A percentile compares a stretch with the other conserved stretches of the same genome.
Evolutionary conservation across 2,888 invertebrate species (phyloP).

Genomic region (Theretra japonica): DNA sequence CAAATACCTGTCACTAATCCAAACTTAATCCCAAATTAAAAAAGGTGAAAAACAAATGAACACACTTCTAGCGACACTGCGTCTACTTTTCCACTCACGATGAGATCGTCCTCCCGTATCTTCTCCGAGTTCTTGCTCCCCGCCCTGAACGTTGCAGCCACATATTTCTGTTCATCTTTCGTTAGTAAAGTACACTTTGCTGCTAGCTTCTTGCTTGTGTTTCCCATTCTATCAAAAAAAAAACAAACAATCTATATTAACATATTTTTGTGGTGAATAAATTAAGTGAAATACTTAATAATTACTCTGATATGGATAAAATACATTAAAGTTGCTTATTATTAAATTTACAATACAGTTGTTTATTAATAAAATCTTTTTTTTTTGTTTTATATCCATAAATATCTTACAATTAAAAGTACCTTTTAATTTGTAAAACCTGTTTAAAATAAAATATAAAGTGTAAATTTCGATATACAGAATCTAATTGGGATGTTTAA

Average conservation of each 20-base stretch:
- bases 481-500: no score
- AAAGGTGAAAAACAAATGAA: constrained; percentile 71
- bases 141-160: constrained; percentile 85
- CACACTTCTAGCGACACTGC: constrained; percentile 80
- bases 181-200: constrained; percentile 87
- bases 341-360: no score
- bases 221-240: constrained; percentile 77
- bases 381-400: no score
- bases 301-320: no score
- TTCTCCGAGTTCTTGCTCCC: constrained; percentile 87
- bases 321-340: no score
- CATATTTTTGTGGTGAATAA: neutral
- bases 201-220: constrained; percentile 87
- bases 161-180: constrained; percentile 86
- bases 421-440: no score
- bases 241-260: neutral
- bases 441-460: no score
- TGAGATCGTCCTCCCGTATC: constrained; percentile 87
- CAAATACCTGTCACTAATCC: constrained; percentile 6
- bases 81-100: constrained; percentile 84
- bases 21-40: constrained; percentile 50
- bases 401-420: no score
- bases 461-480: no score
- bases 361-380: no score
- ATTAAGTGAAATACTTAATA: neutral